phyloP scores from a whole-genome alignment of 2,888 invertebrate species.

The Dicycla oo region DNA sequence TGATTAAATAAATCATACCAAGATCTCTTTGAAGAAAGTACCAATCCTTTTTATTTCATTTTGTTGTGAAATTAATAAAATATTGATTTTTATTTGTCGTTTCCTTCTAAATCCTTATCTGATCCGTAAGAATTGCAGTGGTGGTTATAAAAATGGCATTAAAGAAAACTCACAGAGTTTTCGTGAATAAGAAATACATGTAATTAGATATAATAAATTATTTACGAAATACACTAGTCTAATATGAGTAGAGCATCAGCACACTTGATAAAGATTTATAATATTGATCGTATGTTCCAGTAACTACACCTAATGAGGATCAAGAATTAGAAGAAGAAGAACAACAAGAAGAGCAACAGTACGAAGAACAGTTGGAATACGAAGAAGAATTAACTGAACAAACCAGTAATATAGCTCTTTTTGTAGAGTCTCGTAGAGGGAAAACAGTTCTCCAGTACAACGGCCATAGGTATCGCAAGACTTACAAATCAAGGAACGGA shows the following conservation, averaged over 20 bases:
- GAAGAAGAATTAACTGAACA: constrained; percentile 36
- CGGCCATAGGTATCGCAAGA: constrained; percentile 78
- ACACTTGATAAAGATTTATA: not conserved
- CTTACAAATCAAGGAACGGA: constrained; percentile 76
- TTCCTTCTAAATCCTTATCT: not conserved
- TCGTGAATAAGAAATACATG: not conserved
- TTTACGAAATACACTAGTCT: constrained; percentile 3
- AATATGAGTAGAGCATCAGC: not conserved
- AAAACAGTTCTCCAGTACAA: constrained; percentile 78
- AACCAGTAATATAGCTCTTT: constrained; percentile 69
- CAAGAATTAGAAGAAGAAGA: constrained; percentile 15
- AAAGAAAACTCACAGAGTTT: too few relatives aligned
- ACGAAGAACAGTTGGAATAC: constrained; percentile 24
- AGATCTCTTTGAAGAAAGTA: constrained; percentile 35
- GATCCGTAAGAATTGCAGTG: not conserved
- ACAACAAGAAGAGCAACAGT: constrained; percentile 10
- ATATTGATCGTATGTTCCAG: constrained; percentile 33
- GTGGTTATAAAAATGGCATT: not conserved
- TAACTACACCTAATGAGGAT: not conserved
- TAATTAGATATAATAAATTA: not conserved
- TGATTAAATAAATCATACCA: constrained; percentile 34
- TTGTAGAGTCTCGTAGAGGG: constrained; percentile 76
- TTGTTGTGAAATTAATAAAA: constrained; percentile 24
- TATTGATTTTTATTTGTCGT: constrained; percentile 3
- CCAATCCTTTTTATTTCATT: constrained; percentile 21